Evolutionary conservation across 2,113 vertebrate genomes (phyloP), one percentile per base, ranked within the genome.

Genomic region (Abramis brama): DNA sequence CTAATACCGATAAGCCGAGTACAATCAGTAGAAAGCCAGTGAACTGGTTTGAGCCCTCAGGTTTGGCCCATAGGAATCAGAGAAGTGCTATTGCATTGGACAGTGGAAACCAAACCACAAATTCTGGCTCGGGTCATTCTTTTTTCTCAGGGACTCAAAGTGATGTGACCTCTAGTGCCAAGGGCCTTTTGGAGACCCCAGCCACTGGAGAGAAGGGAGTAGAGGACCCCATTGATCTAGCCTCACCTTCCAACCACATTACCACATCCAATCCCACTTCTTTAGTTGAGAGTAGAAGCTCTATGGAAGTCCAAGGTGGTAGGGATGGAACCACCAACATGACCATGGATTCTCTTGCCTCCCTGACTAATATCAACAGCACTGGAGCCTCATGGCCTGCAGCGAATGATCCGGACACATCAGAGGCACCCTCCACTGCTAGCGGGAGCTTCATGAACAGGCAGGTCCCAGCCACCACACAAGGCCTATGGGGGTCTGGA

Each of bases 361-460:
- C 57, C 21, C 23, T 13, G n/a, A 86, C 25, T 66, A 90, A 92
- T 6, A 85, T 86, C 80, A 85, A 80, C 93, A 93, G 92, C 91
- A 87, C 68, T n/a, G 47, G 30, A 77, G 88, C 0, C 7, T 76
- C 74, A 86, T 88, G 85, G 86, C 1, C 2, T 8, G 60, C 92
- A 82, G 92, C 90, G 55, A 92, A 94, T 77, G 88, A 94, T 88
- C 94, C 93, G 27, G 88, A 93, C n/a, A 33, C 94, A 19, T 93
- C 96, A 9, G 96, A 97, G 11, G 87, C 91, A 36, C 89, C 93
- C 19, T 96, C 96, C 88, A 96, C 96, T 0, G 96, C 95, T 89
- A 97, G 95, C 0, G 94, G 95, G 47, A 98, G 96, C 91, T 98
- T 98, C 93, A 95, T 95, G 86, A 99, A 97, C 92, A 96, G 96